phyloP scores from a whole-genome alignment of 2,888 invertebrate species.

The Drosophila formosana region DNA sequence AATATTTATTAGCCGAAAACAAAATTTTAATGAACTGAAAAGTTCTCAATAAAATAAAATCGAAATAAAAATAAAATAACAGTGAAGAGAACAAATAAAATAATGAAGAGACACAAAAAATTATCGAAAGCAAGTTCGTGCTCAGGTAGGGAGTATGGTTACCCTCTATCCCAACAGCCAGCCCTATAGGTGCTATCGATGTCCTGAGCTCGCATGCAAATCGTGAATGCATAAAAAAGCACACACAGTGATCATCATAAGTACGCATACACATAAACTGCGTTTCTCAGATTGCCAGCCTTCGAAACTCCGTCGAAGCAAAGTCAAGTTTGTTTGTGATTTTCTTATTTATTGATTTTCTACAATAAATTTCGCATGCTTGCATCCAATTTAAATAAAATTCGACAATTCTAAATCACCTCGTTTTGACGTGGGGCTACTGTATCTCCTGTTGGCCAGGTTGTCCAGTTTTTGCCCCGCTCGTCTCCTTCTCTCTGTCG shows the following conservation, averaged over 20 bases:
- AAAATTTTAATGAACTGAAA: slow-evolving; percentile 84
- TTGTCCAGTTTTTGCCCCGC: slow-evolving; percentile 15
- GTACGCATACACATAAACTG: slow-evolving; percentile 62
- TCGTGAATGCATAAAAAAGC: slow-evolving; percentile 35
- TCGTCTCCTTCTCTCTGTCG: not conserved
- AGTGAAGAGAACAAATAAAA: slow-evolving; percentile 55
- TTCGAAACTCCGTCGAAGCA: slow-evolving; percentile 41
- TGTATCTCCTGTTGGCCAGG: slow-evolving; percentile 59
- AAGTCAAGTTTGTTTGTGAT: slow-evolving; percentile 69
- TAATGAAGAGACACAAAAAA: slow-evolving; percentile 61
- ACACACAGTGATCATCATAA: slow-evolving; percentile 35
- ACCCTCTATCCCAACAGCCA: not conserved
- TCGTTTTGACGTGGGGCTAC: slow-evolving; percentile 84
- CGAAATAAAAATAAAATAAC: slow-evolving; percentile 58
- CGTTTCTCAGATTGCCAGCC: slow-evolving; percentile 34
- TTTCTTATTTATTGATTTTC: slow-evolving; percentile 84
- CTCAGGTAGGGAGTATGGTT: slow-evolving; percentile 36
- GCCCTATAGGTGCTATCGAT: not conserved
- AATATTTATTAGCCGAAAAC: slow-evolving; percentile 84
- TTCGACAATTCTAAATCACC: slow-evolving; percentile 86
- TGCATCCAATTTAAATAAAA: slow-evolving; percentile 86
- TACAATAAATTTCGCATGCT: slow-evolving; percentile 85
- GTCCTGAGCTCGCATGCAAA: slow-evolving; percentile 53
- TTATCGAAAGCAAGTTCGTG: slow-evolving; percentile 69
- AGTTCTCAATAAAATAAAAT: slow-evolving; percentile 68